Percentiles rank a stretch among this genome's conserved stretches.
These are phyloP conservation scores for Hexactinellida sp. DNA, from an alignment of 37 sponge, comb jelly and placozoan genomes.

Conservation along the genomic window DNA sequence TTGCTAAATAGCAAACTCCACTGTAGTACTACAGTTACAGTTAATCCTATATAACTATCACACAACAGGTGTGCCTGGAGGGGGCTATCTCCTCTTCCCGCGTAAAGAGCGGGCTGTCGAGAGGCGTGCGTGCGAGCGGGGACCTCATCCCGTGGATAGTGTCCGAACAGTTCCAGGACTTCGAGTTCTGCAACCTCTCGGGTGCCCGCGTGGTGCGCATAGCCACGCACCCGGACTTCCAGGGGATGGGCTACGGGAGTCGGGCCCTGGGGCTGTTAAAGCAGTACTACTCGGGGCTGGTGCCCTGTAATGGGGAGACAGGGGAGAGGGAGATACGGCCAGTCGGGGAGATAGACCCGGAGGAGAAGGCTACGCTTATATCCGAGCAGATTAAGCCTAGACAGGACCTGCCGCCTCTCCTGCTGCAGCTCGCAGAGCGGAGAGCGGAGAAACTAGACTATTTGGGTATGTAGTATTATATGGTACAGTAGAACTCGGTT, in stretches of 20 bases:
- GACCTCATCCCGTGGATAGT: constrained; percentile 98
- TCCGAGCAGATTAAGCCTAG: constrained; percentile 59
- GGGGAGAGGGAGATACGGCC: constrained; percentile 23
- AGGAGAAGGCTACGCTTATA: constrained; percentile 15
- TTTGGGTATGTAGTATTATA: constrained; percentile 42
- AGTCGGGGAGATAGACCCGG: background rate
- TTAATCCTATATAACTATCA: background rate
- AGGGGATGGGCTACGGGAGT: constrained; percentile 88
- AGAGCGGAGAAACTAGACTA: constrained; percentile 63
- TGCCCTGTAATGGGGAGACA: constrained; percentile 28
- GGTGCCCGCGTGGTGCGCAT: constrained; percentile 85
- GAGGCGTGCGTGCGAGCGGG: constrained; percentile 72
- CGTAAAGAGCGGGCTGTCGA: constrained; percentile 52
- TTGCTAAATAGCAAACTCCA: too few species aligned
- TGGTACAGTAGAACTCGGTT: too few species aligned
- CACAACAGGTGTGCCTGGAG: constrained; percentile 74
- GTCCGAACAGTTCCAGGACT: constrained; percentile 90
- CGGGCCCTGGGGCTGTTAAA: constrained; percentile 55
- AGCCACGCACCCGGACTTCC: constrained; percentile 89
- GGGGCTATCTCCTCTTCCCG: constrained; percentile 49
- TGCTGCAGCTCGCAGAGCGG: constrained; percentile 52
- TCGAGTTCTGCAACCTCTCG: constrained; percentile 70
- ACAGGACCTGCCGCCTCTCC: constrained; percentile 60
- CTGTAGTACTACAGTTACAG: too few species aligned
- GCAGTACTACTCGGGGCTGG: constrained; percentile 57